These are phyloP conservation scores for Oncorhynchus mykiss DNA, from an alignment of 2,113 vertebrate genomes.

Conservation along the genomic window DNA sequence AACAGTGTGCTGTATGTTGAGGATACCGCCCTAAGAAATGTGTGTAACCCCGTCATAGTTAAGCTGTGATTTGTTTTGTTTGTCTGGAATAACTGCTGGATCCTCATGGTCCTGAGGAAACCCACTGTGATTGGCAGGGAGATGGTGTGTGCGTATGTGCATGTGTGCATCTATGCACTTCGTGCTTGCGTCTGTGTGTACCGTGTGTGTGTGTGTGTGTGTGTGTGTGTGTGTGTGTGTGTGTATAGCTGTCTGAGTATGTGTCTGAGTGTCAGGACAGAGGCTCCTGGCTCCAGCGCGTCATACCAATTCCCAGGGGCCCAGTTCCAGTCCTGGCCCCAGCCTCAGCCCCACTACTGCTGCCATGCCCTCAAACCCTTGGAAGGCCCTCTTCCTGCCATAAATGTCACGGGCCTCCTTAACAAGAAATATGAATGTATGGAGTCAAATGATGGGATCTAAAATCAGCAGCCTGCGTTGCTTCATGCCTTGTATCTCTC, in stretches of 20 bases:
- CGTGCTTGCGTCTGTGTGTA: slow-evolving; percentile 4
- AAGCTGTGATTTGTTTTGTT: neutral
- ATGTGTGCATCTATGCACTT: neutral
- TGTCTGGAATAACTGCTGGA: neutral
- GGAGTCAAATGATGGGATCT: slow-evolving; percentile 61
- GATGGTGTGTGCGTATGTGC: neutral
- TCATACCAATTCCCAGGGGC: slow-evolving; percentile 60
- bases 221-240: neutral
- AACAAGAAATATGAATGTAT: slow-evolving; percentile 57
- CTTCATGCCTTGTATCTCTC: slow-evolving; percentile 44
- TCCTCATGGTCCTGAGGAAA: neutral
- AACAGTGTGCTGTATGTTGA: neutral
- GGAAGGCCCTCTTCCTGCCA: slow-evolving; percentile 66
- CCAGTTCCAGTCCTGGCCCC: slow-evolving; percentile 43
- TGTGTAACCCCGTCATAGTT: neutral
- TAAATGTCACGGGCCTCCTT: slow-evolving; percentile 66
- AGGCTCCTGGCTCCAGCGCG: slow-evolving; percentile 51
- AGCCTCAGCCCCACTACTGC: slow-evolving; percentile 33
- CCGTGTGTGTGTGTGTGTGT: neutral
- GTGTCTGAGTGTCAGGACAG: slow-evolving; percentile 25
- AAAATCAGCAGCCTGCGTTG: slow-evolving; percentile 53
- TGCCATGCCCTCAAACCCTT: slow-evolving; percentile 72
- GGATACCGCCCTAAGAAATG: neutral
- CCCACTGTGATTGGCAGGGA: neutral
- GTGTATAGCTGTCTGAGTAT: slow-evolving; percentile 1